Evolutionary conservation across 2,113 vertebrate genomes (phyloP).

Genomic region (Tretioscincus oriximinensis): DNA sequence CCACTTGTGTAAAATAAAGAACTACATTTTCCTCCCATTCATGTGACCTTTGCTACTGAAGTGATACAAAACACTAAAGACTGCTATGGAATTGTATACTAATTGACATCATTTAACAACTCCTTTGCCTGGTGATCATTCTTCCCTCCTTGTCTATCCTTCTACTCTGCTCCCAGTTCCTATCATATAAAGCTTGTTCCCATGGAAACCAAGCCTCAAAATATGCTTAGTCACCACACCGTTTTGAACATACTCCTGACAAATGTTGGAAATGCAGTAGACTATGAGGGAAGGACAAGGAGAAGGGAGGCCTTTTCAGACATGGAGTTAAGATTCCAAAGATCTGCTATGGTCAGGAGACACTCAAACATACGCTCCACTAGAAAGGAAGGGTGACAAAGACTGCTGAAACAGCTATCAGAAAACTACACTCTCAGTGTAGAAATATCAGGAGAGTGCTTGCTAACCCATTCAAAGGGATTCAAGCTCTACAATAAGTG

Average conservation of each 20-base stretch:
- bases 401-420: too few species aligned
- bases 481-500: too few species aligned
- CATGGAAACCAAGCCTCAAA: constrained; percentile 83
- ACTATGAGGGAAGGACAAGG: background rate
- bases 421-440: too few species aligned
- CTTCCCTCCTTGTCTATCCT: constrained; percentile 37
- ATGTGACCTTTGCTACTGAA: background rate
- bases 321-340: background rate
- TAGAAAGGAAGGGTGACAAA: background rate
- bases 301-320: background rate
- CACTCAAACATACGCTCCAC: background rate
- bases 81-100: constrained; percentile 80
- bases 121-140: constrained; percentile 68
- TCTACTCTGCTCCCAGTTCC: constrained; percentile 69
- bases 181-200: constrained; percentile 76
- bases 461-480: too few species aligned
- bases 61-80: background rate
- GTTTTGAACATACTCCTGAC: constrained; percentile 63
- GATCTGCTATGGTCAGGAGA: background rate
- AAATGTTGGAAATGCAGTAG: constrained; percentile 58
- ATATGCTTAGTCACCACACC: constrained; percentile 62
- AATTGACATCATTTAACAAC: constrained; percentile 87
- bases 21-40: background rate
- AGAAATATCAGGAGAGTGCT: too few species aligned
- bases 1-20: background rate